Percentiles rank a stretch among this genome's conserved stretches.
Conservation (phyloP, 2,797 vertebrate species). For the Chaetophractus vellerosus region DNA sequence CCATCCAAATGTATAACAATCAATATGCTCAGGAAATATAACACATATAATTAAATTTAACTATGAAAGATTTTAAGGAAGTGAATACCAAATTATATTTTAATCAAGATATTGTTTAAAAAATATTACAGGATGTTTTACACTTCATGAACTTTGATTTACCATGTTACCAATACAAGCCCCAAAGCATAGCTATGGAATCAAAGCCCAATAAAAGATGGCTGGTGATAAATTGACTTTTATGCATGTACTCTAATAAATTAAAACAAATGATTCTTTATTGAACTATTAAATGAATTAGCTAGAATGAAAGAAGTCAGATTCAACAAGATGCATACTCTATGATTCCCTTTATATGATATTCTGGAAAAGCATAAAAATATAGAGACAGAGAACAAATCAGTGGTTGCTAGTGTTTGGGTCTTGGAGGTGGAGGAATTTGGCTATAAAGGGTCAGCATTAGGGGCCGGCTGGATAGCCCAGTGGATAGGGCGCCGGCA, state of each 20-base stretch:
- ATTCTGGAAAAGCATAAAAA: background rate
- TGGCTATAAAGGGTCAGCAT: background rate
- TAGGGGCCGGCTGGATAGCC: too few relatives aligned
- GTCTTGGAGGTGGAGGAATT: background rate
- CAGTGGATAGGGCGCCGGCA: too few relatives aligned
- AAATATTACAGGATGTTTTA: background rate
- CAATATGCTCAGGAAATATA: constrained; percentile 44
- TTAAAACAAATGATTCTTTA: constrained; percentile 9
- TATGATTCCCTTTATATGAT: background rate
- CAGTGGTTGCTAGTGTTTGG: background rate
- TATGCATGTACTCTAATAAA: background rate
- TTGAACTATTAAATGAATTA: constrained; percentile 28
- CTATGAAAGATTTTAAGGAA: constrained; percentile 58
- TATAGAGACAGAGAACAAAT: background rate
- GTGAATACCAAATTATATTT: background rate
- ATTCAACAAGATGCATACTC: background rate
- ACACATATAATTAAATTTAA: constrained; percentile 29
- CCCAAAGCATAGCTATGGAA: background rate
- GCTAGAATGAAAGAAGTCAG: background rate
- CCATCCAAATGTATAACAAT: constrained; percentile 34
- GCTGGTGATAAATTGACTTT: background rate
- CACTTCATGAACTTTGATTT: background rate
- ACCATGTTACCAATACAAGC: background rate
- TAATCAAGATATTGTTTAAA: background rate
- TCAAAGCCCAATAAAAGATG: background rate